Percentiles rank a stretch among this genome's conserved stretches.
These are phyloP conservation scores for Platanista minor DNA, from an alignment of 2,113 vertebrate genomes.

Conservation along the genomic window DNA sequence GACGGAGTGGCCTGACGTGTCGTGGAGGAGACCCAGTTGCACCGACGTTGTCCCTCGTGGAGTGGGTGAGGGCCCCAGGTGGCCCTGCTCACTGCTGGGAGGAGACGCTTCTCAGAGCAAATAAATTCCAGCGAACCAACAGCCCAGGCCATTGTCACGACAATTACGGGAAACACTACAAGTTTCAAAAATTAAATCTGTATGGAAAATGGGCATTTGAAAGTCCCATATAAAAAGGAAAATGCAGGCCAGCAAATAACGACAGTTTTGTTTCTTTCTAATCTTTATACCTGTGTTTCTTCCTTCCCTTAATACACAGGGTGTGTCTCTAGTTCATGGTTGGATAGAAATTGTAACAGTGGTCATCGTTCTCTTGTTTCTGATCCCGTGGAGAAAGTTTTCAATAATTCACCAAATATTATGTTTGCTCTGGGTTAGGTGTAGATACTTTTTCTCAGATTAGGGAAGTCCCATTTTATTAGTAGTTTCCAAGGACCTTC, in stretches of 20 bases:
- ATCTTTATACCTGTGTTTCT: too few species aligned
- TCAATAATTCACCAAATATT: fast-evolving
- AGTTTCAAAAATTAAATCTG: too few species aligned
- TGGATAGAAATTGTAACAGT: not conserved
- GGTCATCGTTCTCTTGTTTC: not conserved
- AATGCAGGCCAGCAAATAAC: fast-evolving
- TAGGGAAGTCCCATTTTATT: too few species aligned
- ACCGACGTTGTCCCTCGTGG: too few species aligned
- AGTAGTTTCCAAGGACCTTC: not conserved
- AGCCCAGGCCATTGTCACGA: fast-evolving
- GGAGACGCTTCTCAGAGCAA: not conserved
- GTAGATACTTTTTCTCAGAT: too few species aligned
- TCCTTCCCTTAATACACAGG: fast-evolving
- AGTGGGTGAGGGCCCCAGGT: not conserved
- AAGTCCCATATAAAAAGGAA: not conserved
- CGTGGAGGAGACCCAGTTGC: too few species aligned
- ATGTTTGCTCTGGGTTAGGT: not conserved
- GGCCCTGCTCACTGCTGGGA: not conserved
- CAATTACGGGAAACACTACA: not conserved
- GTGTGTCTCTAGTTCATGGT: not conserved
- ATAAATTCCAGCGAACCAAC: not conserved
- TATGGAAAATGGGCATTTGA: fast-evolving
- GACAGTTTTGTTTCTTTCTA: fast-evolving
- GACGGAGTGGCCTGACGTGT: too few species aligned
- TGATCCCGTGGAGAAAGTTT: not conserved